phyloP scores from a whole-genome alignment of 2,113 vertebrate genomes.

The Phycodurus eques region DNA sequence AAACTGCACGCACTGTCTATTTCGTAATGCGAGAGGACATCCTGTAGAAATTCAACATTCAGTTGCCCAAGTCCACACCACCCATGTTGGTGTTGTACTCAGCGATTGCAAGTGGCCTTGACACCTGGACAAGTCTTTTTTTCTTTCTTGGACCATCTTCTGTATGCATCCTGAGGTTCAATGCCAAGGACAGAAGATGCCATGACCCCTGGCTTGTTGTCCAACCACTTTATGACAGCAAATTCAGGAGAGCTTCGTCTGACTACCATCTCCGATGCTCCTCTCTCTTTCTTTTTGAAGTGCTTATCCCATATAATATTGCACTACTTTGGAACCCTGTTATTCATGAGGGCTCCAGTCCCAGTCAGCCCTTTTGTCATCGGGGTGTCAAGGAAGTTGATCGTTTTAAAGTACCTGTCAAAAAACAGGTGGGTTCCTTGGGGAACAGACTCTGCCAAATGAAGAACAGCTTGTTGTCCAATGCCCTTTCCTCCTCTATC shows the following conservation, averaged over 20 bases:
- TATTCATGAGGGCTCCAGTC: not conserved
- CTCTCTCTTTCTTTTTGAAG: conserved; percentile 1
- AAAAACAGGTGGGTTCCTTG: not conserved
- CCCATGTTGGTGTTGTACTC: conserved; percentile 21
- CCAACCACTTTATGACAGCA: conserved; percentile 7
- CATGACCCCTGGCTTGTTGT: conserved; percentile 15
- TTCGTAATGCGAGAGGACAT: conserved; percentile 6
- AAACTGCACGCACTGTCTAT: conserved; percentile 3
- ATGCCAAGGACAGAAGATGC: conserved; percentile 8
- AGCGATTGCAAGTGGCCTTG: conserved; percentile 14
- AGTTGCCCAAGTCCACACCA: not conserved
- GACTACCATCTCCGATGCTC: not conserved
- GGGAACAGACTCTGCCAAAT: too few relatives aligned
- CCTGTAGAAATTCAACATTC: conserved; percentile 19
- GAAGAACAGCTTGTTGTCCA: too few relatives aligned
- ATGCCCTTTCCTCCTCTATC: not conserved
- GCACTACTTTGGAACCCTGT: not conserved
- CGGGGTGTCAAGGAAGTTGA: not conserved
- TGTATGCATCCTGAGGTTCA: conserved; percentile 8
- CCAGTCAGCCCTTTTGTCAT: not conserved
- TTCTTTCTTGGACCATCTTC: conserved; percentile 17
- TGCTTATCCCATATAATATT: not conserved
- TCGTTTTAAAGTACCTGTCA: not conserved
- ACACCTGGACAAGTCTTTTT: conserved; percentile 14
- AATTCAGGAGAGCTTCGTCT: not conserved